A percentile compares a stretch with the other conserved stretches of the same genome.
These are phyloP conservation scores for Galerucella calmariensis DNA, from an alignment of 2,888 invertebrate species.

Conservation along the genomic window DNA sequence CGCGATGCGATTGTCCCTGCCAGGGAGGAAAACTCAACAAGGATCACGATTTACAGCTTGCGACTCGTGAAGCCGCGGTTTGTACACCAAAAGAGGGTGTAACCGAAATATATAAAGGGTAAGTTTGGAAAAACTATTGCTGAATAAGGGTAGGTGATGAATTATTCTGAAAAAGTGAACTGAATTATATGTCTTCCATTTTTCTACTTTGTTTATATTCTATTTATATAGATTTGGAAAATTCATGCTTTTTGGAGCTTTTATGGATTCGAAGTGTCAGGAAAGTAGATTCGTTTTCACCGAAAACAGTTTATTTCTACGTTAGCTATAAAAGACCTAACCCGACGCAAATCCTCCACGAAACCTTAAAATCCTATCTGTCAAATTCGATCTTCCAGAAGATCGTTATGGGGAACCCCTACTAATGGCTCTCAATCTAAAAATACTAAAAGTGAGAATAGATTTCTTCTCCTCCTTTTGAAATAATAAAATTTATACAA, in stretches of 20 bases:
- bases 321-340: not conserved
- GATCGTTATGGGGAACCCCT: not conserved
- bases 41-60: not conserved
- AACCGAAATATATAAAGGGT: conserved; percentile 1
- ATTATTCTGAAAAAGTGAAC: not conserved
- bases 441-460: not conserved
- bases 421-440: not conserved
- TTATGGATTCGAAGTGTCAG: not conserved
- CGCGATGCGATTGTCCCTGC: conserved; percentile 5
- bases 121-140: not conserved
- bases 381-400: conserved; percentile 3
- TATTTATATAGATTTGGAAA: not conserved
- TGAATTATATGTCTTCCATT: no score
- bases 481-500: no score
- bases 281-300: not conserved
- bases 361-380: not conserved
- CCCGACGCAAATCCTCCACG: not conserved
- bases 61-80: not conserved
- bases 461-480: not conserved
- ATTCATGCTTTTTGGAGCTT: not conserved
- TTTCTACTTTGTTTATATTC: not conserved
- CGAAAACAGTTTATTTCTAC: not conserved
- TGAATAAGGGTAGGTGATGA: not conserved
- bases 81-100: not conserved
- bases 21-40: not conserved